Base-by-base conservation (phyloP, 1,140 invertebrate species). In the Pseudomyrmex dendroicus region DNA sequence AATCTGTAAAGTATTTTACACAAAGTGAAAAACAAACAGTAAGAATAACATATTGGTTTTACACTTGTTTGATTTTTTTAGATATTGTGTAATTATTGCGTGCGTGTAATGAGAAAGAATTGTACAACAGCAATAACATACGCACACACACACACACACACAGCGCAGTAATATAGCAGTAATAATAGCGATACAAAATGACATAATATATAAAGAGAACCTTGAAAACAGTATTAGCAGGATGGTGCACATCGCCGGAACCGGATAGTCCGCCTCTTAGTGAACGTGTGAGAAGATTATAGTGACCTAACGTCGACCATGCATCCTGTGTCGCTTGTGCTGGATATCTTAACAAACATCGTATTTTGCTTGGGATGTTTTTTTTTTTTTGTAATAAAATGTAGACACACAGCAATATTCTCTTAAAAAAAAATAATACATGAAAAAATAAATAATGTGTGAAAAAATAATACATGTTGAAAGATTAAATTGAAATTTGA, bases 211-310 rank as follows among this genome's bases (percentile, higher is more conserved):
- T 54, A 8, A 77, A 2, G 22, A 2, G 22, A 72, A 93, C 93
- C 91, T 92, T 92, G 87, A 93, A 93, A 15, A 89, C 80, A 7
- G 83, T 83, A 61, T 91, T 90, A 5, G 85, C 92, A 35, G 92
- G 93, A 85, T 93, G 91, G 80, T 91, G 77, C 61, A 93, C 83
- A 66, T 93, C 92, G 48, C 92, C 92, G 35, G 89, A 92, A 61
- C 92, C 91, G 20, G 92, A 90, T 3, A 91, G 84, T 46, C 93
- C 93, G 57, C 92, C 93, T 57, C 88, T 83, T 8, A 93, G 85
- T 17, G 91, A 73, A 25, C 93, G 87, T 15, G 91, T 90, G 3
- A 86, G 85, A 66, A 93, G 89, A 62, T 88, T 92, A 64, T 94
- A 94, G 13, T 87, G 84, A 20, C 91, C 91, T n/a, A 77, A 70